Conservation (phyloP, 2,113 vertebrate species). For the Pedetes capensis region DNA sequence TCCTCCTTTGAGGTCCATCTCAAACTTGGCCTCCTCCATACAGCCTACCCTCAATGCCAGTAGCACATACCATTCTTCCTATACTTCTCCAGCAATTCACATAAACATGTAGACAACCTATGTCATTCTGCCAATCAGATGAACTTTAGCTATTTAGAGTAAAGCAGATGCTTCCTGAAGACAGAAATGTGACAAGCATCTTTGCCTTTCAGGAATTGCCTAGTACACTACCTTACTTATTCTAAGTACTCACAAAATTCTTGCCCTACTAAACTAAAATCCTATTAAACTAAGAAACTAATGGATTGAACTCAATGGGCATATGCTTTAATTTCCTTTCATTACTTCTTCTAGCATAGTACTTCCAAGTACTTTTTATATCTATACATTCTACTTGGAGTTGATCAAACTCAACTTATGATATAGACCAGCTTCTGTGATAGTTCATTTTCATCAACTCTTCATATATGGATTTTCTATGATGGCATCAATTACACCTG, state of each 20-base stretch:
- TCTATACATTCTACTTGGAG: conserved; percentile 25
- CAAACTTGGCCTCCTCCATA: not conserved
- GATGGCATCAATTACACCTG: not conserved
- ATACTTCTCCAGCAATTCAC: not conserved
- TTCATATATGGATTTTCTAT: not conserved
- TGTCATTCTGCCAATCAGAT: not conserved
- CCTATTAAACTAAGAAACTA: conserved; percentile 44
- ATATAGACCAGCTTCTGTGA: not conserved
- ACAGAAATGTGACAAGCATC: conserved; percentile 25
- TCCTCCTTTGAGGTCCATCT: not conserved
- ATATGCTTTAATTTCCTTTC: not conserved
- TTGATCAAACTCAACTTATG: not conserved
- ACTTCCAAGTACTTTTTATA: conserved; percentile 22
- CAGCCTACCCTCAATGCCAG: not conserved
- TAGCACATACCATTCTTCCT: not conserved
- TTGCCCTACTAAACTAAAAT: conserved; percentile 30
- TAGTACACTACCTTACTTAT: not conserved
- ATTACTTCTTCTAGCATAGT: not conserved
- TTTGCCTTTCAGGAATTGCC: conserved; percentile 25
- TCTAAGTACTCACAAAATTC: not conserved
- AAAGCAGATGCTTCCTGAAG: not conserved
- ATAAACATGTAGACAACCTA: not conserved
- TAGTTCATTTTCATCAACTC: not conserved
- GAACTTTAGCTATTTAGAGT: not conserved
- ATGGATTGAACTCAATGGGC: not conserved